phyloP scores from a whole-genome alignment of 2,113 vertebrate genomes.

The Xenopus borealis region DNA sequence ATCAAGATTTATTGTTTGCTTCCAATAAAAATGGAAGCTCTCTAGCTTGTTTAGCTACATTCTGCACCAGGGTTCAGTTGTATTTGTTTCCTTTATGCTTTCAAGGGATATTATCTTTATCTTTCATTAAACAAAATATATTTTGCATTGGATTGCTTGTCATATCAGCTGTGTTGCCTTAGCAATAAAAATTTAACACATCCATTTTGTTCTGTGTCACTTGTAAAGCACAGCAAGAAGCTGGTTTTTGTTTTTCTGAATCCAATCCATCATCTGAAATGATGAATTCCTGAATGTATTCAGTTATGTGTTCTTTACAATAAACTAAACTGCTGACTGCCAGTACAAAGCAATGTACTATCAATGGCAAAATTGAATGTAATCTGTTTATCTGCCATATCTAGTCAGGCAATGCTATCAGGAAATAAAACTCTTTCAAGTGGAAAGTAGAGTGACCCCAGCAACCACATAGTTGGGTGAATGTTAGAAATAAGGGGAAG shows the following conservation, averaged over 20 bases:
- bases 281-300: slow-evolving; percentile 40
- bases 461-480: no score
- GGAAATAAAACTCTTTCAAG: no score
- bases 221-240: slow-evolving; percentile 25
- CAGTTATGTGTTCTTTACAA: slow-evolving; percentile 42
- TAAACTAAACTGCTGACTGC: slow-evolving; percentile 18
- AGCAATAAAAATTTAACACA: slow-evolving; percentile 33
- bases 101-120: slow-evolving; percentile 10
- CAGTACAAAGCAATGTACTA: no score
- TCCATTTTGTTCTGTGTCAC: slow-evolving; percentile 33
- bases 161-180: slow-evolving; percentile 36
- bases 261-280: slow-evolving; percentile 28
- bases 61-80: slow-evolving; percentile 12
- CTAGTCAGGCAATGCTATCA: no score
- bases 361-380: no score
- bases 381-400: no score
- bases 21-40: slow-evolving; percentile 4
- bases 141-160: slow-evolving; percentile 37
- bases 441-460: no score
- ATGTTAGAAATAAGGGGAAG: no score
- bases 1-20: slow-evolving; percentile 20
- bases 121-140: slow-evolving; percentile 8
- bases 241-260: slow-evolving; percentile 25
- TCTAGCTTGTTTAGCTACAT: slow-evolving; percentile 35
- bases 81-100: slow-evolving; percentile 24